Percentiles rank a stretch among this genome's conserved stretches.
Conservation (phyloP, 1,140 invertebrate genomes). For the Eriosoma lanigerum region DNA sequence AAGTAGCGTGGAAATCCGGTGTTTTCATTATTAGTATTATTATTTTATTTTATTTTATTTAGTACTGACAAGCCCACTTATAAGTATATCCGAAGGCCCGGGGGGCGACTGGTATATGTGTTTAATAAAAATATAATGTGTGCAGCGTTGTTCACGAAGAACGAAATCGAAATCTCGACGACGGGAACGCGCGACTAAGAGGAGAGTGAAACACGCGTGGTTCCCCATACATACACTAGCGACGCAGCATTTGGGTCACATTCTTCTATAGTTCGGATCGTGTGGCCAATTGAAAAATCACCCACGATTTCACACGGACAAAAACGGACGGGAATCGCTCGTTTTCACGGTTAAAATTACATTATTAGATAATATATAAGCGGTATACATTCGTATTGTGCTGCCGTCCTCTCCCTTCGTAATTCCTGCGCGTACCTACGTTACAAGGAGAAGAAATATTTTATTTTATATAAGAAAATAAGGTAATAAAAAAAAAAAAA, state of each 20-base stretch:
- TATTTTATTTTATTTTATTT: conserved; percentile 38
- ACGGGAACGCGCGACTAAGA: background rate
- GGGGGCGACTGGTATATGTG: conserved; percentile 4
- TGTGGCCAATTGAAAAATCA: conserved; percentile 14
- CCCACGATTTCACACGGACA: conserved; percentile 41
- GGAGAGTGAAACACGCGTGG: background rate
- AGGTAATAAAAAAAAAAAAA: background rate
- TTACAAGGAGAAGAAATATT: background rate
- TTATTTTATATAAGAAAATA: background rate
- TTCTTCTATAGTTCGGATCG: background rate
- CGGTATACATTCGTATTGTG: too few relatives aligned
- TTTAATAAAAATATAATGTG: conserved; percentile 10
- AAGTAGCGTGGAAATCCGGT: conserved; percentile 51
- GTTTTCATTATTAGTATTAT: conserved; percentile 13
- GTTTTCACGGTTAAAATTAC: conserved; percentile 30
- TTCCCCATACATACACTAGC: background rate
- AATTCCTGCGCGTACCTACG: background rate
- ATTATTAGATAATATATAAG: background rate
- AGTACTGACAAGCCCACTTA: conserved; percentile 49
- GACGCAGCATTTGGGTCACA: conserved; percentile 9
- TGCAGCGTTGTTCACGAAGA: conserved; percentile 20
- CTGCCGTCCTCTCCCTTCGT: too few relatives aligned
- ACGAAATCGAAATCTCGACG: conserved; percentile 38
- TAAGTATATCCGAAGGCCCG: conserved; percentile 12
- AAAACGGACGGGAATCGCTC: conserved; percentile 13